Base-by-base conservation (phyloP, 2,888 invertebrate species). In the Leptothorax acervorum region DNA sequence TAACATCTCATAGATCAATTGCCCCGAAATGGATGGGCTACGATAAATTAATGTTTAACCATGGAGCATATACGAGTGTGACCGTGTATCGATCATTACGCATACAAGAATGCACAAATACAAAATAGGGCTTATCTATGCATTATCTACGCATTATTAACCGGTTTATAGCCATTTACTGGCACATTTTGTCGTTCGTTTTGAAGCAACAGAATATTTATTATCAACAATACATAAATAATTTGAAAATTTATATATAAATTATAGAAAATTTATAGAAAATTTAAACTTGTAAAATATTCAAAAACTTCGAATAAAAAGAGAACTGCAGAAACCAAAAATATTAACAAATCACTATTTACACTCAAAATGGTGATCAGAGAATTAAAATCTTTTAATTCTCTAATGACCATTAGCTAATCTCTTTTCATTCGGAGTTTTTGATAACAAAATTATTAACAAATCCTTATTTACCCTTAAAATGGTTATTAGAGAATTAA, bases 41-140 rank as follows among this genome's bases (percentile, higher is more conserved):
- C 8, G 65, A 65, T 65, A 66, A 23, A 66, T 66, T 45, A 66
- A 66, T 45, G 28, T 45, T 66, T 66, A 66, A 45, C 15, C 28
- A 8, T 45, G 8, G 3, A 63, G 3, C 23, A 28, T 28, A 8
- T 6, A 66, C 35, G 6, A 35, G 35, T 48, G 15, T 66, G 42
- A 18, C 4, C 23, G n/a, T 28, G 12, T 45, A 65, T 65, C 42
- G 12, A 65, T 42, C 3, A 12, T 23, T 65, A 2, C 28, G 45
- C 28, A 23, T 28, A 28, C 42, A 65, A 65, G 65, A 65, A 45
- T 15, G 15, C 65, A 45, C 28, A 66, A 66, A 28, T 65, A 65
- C 15, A 65, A 65, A 45, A 66, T 66, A 28, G 15, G 28, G 45
- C 15, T 28, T 28, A 42, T 42, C 28, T 66, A 28, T 55, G 23